Base-by-base conservation (phyloP, 2,888 invertebrate genomes). In the Rhogogaster chlorosoma region DNA sequence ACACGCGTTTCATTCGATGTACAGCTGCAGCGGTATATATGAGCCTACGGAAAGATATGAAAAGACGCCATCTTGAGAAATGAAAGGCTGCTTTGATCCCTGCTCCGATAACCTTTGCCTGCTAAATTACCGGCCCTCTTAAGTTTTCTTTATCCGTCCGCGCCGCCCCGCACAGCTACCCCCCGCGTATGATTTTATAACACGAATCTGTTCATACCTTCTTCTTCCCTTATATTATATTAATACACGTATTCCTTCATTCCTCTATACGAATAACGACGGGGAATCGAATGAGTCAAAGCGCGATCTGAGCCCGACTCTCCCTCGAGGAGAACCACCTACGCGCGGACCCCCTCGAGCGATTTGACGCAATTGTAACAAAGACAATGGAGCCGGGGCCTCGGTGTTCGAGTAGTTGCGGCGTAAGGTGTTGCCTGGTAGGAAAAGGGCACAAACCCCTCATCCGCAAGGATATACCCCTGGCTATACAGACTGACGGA, bases 1-100 rank as follows among this genome's bases (percentile, higher is more conserved):
- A 22, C 22, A 22, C 9, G 67, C 45, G 45, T 15, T 45, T n/a
- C n/a, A 15, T 45, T 45, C 45, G 38, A 9, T 10, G 2, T 42
- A 42, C 26, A 3, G 45, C 45, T 12, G 12, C 12, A 15, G 45
- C 45, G 15, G 2, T 45, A 15, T n/a, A n/a, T n/a, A n/a, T n/a
- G 12, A 45, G 15, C 45, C 45, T 45, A 45, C 45, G 12, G 3
- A 45, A 45, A 4, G 45, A 73, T 77, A 77, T 77, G 53, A 77
- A 77, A 77, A 9, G 77, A 77, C 77, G 77, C 53, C 77, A 77
- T 77, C 77, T 77, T 77, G 77, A 53, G 77, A 77, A 77, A 53
- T 77, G 77, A 77, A 77, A 77, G 53, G 53, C 49, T 26, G n/a
- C 77, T 77, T 77, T 77, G 77, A 77, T 77, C 77, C 49, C n/a